Conservation (phyloP, 2,797 vertebrate species). For the Amblyraja radiata region DNA sequence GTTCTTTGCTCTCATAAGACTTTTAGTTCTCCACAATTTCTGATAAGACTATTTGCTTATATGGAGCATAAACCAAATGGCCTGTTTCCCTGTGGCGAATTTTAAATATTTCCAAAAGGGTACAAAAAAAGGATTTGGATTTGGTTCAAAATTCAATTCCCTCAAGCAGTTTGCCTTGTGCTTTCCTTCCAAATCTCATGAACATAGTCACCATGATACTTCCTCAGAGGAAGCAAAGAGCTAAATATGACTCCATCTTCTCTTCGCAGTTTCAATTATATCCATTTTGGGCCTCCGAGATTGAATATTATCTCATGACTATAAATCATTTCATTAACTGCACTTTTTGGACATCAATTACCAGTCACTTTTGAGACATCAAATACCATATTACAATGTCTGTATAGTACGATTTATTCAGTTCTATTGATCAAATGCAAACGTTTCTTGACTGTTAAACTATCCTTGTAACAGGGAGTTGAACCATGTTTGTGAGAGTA, state of each 20-base stretch:
- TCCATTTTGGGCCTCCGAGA: too few relatives aligned
- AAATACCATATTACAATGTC: too few relatives aligned
- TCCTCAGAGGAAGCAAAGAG: not conserved
- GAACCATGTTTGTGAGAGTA: not conserved
- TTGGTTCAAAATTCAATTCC: not conserved
- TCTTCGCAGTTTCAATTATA: not conserved
- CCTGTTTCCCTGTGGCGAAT: not conserved
- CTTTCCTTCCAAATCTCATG: not conserved
- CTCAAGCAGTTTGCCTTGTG: not conserved
- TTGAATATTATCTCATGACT: too few relatives aligned
- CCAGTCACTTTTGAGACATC: too few relatives aligned
- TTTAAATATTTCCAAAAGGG: not conserved
- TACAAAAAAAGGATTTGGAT: not conserved
- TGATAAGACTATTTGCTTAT: not conserved
- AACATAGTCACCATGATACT: not conserved
- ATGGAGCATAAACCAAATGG: not conserved
- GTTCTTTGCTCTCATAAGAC: too few relatives aligned
- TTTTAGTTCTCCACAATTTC: too few relatives aligned
- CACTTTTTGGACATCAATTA: too few relatives aligned
- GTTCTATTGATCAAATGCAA: too few relatives aligned
- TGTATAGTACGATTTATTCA: too few relatives aligned
- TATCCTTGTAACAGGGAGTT: too few relatives aligned
- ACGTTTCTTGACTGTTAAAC: too few relatives aligned
- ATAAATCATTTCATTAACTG: too few relatives aligned
- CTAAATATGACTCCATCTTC: not conserved